phyloP scores from a whole-genome alignment of 37 sponge, comb jelly and placozoan species.

The Cliona cf. orientalis region DNA sequence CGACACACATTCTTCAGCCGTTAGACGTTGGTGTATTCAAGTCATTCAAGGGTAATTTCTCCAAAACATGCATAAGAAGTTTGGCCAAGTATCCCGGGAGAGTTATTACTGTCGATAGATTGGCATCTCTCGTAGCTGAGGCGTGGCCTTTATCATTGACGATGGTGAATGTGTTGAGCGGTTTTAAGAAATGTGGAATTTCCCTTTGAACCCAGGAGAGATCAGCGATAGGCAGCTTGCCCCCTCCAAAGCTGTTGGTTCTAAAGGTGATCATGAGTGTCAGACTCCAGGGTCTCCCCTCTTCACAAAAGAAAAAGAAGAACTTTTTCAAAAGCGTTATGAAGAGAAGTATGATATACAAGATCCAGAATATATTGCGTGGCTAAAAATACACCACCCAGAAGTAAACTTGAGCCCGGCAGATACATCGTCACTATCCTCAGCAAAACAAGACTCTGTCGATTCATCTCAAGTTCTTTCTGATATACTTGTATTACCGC shows the following conservation, averaged over 20 bases:
- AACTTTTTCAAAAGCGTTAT: constrained; percentile 18
- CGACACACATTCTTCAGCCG: constrained; percentile 66
- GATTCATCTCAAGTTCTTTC: constrained; percentile 6
- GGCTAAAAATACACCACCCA: constrained; percentile 45
- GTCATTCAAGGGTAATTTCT: constrained; percentile 53
- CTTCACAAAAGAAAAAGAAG: constrained; percentile 15
- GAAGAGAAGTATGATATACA: constrained; percentile 50
- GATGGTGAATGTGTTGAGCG: constrained; percentile 52
- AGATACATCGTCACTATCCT: too few species aligned
- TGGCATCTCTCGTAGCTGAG: constrained; percentile 49
- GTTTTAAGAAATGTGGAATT: constrained; percentile 68
- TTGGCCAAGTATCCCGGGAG: constrained; percentile 38
- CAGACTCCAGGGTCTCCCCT: not conserved
- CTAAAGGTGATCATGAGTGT: not conserved
- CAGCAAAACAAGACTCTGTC: not conserved
- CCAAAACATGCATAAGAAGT: constrained; percentile 45
- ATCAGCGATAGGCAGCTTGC: constrained; percentile 56
- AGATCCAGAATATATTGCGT: constrained; percentile 44
- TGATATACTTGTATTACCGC: constrained; percentile 26
- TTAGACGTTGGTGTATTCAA: constrained; percentile 74
- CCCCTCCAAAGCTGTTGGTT: constrained; percentile 50
- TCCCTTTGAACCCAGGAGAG: constrained; percentile 61
- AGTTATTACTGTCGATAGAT: constrained; percentile 49
- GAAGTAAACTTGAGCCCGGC: too few species aligned
- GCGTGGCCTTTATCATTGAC: constrained; percentile 45